Evolutionary conservation across 2,113 vertebrate species (phyloP), one percentile per base, ranked within the genome.

Genomic region (Labeo rohita): DNA sequence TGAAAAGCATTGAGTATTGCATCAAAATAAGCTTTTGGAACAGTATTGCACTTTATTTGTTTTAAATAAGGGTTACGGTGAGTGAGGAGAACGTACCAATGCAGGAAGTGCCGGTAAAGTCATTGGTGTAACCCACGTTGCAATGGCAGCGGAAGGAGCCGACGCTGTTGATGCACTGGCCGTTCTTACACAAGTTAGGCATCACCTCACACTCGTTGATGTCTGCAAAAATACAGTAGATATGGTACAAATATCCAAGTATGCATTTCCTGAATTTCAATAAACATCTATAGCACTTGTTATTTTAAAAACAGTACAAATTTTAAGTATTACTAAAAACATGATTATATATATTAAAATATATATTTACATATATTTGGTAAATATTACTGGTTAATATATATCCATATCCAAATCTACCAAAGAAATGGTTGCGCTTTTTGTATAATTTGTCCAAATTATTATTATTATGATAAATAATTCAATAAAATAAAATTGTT

Each of bases 101-200:
- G 23, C 98, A 99, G 85, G 96, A 92, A 0, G 96, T 97, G 79
- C 96, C 88, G 0, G 96, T 94, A 90, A 96, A 95, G 83, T 98
- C 97, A 0, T 94, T 88, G 0, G 92, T 94, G 90, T 98, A 99
- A 36, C 97, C 97, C 0, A 95, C 87, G 0, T 94, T 93, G 89
- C 98, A 99, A 92, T 97, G 97, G 85, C 98, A 98, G 90, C 91
- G 97, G 96, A 97, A 98, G 74, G 97, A 98, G 50, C 98, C 97
- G 0, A 98, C 95, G 83, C 92, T 96, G 93, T 99, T 99, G 93
- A 99, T 95, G 91, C 97, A 99, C 91, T 97, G 95, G 0, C 98
- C 97, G 0, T 98, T 95, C 47, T 82, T 93, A 84, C 98, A 99
- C 82, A 98, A 92, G 89, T 95, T 95, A 18, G 96, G 94, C 84